Evolutionary conservation across 2,888 invertebrate genomes (phyloP), one percentile per base, ranked within the genome.

Genomic region (Plagodis dolabraria): DNA sequence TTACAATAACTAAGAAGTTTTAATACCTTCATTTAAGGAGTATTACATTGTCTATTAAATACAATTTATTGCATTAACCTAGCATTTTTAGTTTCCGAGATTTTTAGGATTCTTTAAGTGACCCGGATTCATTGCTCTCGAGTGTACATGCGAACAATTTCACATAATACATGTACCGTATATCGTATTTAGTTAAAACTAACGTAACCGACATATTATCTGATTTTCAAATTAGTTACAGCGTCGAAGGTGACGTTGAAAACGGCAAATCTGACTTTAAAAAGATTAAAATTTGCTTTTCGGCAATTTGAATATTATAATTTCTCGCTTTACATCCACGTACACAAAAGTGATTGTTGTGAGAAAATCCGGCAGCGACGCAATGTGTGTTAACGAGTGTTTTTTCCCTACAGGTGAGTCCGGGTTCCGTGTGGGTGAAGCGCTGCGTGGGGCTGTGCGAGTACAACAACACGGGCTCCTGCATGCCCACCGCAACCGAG

Each of bases 401-500:
- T 70, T 60, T 55, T 55, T 55, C 60, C 55, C 58, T n/a, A 40
- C 87, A 92, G 92, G 81, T 92, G 66, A 86, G 76, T 60, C 92
- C 92, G 5, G 81, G 86, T 46, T 84, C 87, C 6, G 87, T 90
- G 61, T 92, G 92, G 92, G 87, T 92, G 54, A 90, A 90, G 67
- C 79, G 88, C 9, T 92, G 92, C 71, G 85, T 87, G 53, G 92
- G 92, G 7, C 82, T 90, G 50, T 92, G 92, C 75, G 86, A 87
- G 74, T 85, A 79, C 65, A 83, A 81, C 43, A 77, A 75, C 58
- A 73, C 75, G 0, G 87, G 85, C 52, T 80, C 84, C 56, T 92
- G 92, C 72, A 76, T 85, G 43, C 75, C 90, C 43, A 80, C 77
- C 5, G 82, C 80, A 53, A 83, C 77, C 9, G 75, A 61, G 60